phyloP scores from a whole-genome alignment of 2,888 invertebrate species.

The Agrilus mali region DNA sequence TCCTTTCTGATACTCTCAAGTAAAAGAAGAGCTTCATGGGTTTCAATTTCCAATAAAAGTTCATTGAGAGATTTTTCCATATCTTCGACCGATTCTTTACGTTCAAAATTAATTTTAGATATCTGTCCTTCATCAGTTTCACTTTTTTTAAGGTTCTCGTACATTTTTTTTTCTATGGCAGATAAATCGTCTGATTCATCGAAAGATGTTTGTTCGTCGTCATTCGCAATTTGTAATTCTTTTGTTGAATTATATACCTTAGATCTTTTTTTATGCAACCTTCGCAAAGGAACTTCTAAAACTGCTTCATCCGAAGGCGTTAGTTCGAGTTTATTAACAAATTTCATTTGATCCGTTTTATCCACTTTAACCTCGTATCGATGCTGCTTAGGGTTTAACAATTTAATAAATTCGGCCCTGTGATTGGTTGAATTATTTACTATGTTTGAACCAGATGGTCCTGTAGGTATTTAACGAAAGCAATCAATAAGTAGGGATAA shows the following conservation, averaged over 20 bases:
- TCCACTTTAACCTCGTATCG: slow-evolving; percentile 1
- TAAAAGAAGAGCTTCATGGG: slow-evolving; percentile 18
- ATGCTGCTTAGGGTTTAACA: no score
- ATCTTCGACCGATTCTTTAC: slow-evolving; percentile 9
- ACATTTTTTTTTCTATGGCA: background rate
- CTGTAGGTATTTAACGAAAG: no score
- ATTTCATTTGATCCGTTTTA: slow-evolving; percentile 9
- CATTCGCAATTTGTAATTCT: slow-evolving; percentile 20
- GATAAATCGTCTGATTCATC: background rate
- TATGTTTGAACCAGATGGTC: no score
- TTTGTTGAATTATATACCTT: slow-evolving; percentile 27
- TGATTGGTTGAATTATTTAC: slow-evolving; percentile 4
- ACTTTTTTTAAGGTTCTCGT: no score
- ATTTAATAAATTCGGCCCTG: slow-evolving; percentile 1
- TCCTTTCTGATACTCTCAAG: slow-evolving; percentile 9
- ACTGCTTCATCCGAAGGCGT: slow-evolving; percentile 30
- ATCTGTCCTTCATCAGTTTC: no score
- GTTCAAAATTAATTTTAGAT: no score
- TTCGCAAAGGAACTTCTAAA: slow-evolving; percentile 32
- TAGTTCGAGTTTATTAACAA: slow-evolving; percentile 28
- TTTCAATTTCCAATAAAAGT: slow-evolving; percentile 19
- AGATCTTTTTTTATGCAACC: slow-evolving; percentile 20
- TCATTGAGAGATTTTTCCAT: slow-evolving; percentile 16
- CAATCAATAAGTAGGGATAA: no score
- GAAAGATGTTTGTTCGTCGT: slow-evolving; percentile 6